These are phyloP conservation scores for Drosophila longiperda DNA, from an alignment of 2,888 invertebrate genomes.

Conservation along the genomic window DNA sequence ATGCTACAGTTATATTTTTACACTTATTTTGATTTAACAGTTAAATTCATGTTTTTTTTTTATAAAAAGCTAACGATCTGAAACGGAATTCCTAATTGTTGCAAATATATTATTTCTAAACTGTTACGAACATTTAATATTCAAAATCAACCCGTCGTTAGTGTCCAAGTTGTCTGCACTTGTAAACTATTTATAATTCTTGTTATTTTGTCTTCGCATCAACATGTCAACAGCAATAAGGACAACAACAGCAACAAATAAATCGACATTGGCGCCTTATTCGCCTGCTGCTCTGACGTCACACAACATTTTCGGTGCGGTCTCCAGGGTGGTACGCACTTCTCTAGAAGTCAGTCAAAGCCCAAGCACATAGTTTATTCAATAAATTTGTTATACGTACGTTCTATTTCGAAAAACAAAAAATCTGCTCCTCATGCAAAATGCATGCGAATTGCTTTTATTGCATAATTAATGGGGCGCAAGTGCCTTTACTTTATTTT, in stretches of 20 bases:
- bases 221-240: slow-evolving; percentile 50
- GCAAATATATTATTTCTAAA: not conserved
- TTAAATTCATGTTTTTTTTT: not conserved
- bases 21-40: not conserved
- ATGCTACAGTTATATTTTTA: not conserved
- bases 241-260: slow-evolving; percentile 38
- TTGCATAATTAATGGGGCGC: slow-evolving; percentile 67
- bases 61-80: not conserved
- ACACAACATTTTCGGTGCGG: slow-evolving; percentile 27
- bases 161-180: slow-evolving; percentile 60
- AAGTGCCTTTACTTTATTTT: slow-evolving; percentile 17
- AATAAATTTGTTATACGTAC: slow-evolving; percentile 51
- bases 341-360: slow-evolving; percentile 10
- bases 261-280: slow-evolving; percentile 66
- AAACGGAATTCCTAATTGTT: not conserved
- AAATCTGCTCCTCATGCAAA: slow-evolving; percentile 48
- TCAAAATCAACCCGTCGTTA: slow-evolving; percentile 7
- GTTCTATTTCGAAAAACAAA: slow-evolving; percentile 1
- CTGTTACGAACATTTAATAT: not conserved
- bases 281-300: slow-evolving; percentile 57
- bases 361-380: slow-evolving; percentile 56
- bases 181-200: slow-evolving; percentile 75
- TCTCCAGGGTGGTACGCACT: slow-evolving; percentile 48
- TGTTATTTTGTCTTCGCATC: slow-evolving; percentile 42
- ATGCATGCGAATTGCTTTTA: slow-evolving; percentile 51